Conservation (phyloP, 2,113 vertebrate genomes). For the Theristicus caerulescens region DNA sequence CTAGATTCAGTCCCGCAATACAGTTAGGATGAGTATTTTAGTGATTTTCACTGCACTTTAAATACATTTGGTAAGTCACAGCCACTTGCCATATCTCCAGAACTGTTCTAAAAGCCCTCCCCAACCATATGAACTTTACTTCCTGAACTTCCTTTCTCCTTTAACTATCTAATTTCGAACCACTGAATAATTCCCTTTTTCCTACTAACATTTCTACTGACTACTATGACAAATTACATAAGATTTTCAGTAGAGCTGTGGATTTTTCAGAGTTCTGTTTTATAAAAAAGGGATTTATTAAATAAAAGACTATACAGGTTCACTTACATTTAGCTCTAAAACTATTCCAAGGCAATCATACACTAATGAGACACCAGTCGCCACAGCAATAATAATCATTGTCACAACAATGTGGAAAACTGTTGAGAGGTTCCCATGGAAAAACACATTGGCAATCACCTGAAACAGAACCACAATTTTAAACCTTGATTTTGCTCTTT, state of each 20-base stretch:
- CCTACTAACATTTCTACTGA: not conserved
- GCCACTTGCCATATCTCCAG: not conserved
- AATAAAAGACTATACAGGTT: not conserved
- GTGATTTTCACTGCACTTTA: not conserved
- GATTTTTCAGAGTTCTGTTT: not conserved
- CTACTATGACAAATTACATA: not conserved
- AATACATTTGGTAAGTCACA: not conserved
- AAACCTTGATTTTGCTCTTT: not conserved
- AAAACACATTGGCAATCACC: constrained; percentile 89
- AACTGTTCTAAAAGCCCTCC: not conserved
- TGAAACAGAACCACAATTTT: constrained; percentile 70
- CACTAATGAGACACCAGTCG: constrained; percentile 80
- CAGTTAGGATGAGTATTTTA: not conserved
- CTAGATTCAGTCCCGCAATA: not conserved
- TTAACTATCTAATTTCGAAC: not conserved
- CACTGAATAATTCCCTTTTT: not conserved
- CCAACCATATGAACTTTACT: not conserved
- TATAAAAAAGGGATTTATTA: not conserved
- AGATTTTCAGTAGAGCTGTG: not conserved
- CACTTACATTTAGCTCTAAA: constrained; percentile 92
- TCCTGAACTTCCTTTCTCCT: not conserved
- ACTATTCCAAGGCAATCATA: constrained; percentile 92
- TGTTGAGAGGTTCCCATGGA: constrained; percentile 78
- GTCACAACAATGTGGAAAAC: constrained; percentile 81
- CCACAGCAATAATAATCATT: constrained; percentile 76